Conservation (phyloP, 2,113 vertebrate genomes). For the Psettodes erumei region DNA sequence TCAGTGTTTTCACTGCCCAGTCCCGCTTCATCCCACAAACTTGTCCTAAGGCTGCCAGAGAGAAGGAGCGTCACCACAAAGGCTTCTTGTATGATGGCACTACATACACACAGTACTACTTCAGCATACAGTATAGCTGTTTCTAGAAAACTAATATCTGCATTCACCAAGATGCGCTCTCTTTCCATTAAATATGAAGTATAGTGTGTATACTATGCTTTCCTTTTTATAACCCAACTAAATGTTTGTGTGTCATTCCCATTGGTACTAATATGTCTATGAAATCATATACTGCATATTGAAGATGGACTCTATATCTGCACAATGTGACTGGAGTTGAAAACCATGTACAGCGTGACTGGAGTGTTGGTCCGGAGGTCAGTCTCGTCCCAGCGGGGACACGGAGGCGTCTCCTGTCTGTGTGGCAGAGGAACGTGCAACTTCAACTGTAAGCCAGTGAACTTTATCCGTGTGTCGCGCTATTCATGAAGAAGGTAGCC, state of each 20-base stretch:
- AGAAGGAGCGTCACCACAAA: conserved; percentile 50
- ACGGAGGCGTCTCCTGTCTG: not conserved
- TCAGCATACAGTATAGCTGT: conserved; percentile 21
- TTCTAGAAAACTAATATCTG: conserved; percentile 28
- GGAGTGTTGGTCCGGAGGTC: conserved; percentile 38
- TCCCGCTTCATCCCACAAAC: conserved; percentile 18
- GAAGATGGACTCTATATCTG: conserved; percentile 55
- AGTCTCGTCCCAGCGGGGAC: conserved; percentile 42
- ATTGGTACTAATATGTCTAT: conserved; percentile 56
- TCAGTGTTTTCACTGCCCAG: conserved; percentile 21
- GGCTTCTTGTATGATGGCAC: conserved; percentile 73
- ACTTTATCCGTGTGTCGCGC: conserved; percentile 24
- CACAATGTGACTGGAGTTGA: conserved; percentile 55
- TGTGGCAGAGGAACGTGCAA: conserved; percentile 33
- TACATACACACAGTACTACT: conserved; percentile 31
- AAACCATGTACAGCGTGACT: conserved; percentile 22
- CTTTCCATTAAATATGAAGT: conserved; percentile 46
- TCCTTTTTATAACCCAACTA: conserved; percentile 63
- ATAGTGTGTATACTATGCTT: conserved; percentile 42
- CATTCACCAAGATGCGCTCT: conserved; percentile 36
- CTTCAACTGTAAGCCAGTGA: conserved; percentile 27
- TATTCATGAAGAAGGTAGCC: conserved; percentile 20
- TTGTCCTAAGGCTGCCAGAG: conserved; percentile 64
- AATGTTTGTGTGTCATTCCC: conserved; percentile 59
- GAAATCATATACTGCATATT: conserved; percentile 40